Evolutionary conservation across 2,113 vertebrate genomes (phyloP), one percentile per base, ranked within the genome.

Genomic region (Corydoras sp.): DNA sequence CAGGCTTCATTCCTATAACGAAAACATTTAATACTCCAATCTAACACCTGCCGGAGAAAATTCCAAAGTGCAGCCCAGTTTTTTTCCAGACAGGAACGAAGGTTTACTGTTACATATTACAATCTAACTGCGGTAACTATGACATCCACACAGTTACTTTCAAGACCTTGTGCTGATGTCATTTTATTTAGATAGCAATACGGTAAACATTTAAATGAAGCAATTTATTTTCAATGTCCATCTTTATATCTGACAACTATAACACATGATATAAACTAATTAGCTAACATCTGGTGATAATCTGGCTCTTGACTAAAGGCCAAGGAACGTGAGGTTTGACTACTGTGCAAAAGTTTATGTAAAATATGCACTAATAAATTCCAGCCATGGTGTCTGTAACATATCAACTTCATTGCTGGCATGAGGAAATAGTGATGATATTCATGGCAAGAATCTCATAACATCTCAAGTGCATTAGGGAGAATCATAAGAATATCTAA

Each of bases 241-340:
- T 12, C 29, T 56, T 58, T 53, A 62, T 48, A 62, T 65, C 31
- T 60, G 51, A 67, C 30, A 59, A 65, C 78, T 61, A 56, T 61
- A 79, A 49, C 59, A 69, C 71, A 59, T 68, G 54, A 76, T 62
- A 69, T 50, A 72, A 77, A 53, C 61, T 65, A 80, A 77, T 77
- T 72, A 65, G 12, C 5, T 4, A 60, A 68, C 68, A 77, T 77
- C 78, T 80, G 64, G 31, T 68, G 65, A 77, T 74, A 29, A 63
- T 68, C 58, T 49, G 14, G 53, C 67, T 53, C 30, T 11, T 31
- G 62, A 73, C 10, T 72, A 61, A 55, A 67, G 51, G 65, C 58
- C 62, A 63, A 60, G 75, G 68, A 80, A 80, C 68, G 64, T 48
- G 60, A 72, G 58, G 54, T 51, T 53, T 35, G 56, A 73, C 71